A percentile compares a stretch with the other conserved stretches of the same genome.
These are phyloP conservation scores for Tenualosa ilisha DNA, from an alignment of 2,797 vertebrate species.

Conservation along the genomic window DNA sequence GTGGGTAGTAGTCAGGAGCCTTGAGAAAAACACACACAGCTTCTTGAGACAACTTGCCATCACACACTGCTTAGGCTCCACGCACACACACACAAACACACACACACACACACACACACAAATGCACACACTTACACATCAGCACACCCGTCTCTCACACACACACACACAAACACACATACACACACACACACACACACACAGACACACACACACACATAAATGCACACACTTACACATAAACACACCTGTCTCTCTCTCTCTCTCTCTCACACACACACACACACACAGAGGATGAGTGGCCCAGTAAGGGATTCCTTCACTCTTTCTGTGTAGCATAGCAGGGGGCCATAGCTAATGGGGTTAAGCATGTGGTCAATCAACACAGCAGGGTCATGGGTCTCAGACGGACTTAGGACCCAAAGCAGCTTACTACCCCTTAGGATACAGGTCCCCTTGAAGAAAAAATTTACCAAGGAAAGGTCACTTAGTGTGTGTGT, in stretches of 20 bases:
- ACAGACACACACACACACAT: neutral
- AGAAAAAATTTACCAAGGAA: neutral
- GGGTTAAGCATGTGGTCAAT: constrained; percentile 24
- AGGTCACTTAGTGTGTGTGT: neutral
- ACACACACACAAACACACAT: too few relatives aligned
- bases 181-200: neutral
- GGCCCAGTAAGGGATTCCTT: neutral
- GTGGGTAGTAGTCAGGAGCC: neutral
- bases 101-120: neutral
- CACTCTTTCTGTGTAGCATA: neutral
- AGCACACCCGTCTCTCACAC: too few relatives aligned
- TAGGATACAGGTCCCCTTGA: neutral
- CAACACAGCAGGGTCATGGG: neutral
- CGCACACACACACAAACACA: neutral
- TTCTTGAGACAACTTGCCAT: neutral
- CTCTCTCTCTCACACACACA: too few relatives aligned
- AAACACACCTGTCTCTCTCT: too few relatives aligned
- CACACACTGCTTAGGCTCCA: constrained; percentile 3
- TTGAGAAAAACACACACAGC: neutral
- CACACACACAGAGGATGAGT: neutral
- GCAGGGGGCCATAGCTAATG: neutral
- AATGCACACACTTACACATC: too few relatives aligned
- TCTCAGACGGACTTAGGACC: constrained; percentile 22
- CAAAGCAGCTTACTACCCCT: constrained; percentile 10
- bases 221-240: neutral